Base-by-base conservation (phyloP, 2,888 invertebrate species). In the Agrotis exclamationis region DNA sequence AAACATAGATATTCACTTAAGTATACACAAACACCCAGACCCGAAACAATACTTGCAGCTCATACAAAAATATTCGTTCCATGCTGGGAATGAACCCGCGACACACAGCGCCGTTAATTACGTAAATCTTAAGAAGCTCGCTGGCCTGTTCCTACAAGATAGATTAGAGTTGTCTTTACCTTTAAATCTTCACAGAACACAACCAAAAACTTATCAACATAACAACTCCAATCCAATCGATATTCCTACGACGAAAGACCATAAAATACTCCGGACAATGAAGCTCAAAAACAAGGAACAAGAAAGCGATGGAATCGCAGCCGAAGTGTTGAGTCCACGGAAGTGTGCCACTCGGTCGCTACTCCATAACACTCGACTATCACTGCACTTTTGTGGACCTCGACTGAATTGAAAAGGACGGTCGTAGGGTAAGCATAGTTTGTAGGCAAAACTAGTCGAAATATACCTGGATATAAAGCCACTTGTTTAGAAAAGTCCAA, bases 291-390 rank as follows among this genome's bases (percentile, higher is more conserved):
- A 80, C 47, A 65, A 76, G 48, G 68, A 80, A 70, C 59, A 85
- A 87, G 86, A 85, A 88, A 85, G 74, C 50, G 51, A 75, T 79
- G 66, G 72, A 64, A 65, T 70, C 70, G 80, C 59, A 58, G 65
- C 67, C 86, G 63, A 76, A 91, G 92, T 87, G 92, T 88, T 86
- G 75, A 86, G 85, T 87, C 86, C 80, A 90, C 93, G 92, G 92
- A 92, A 91, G 87, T 70, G 60, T 60, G 50, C 47, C 72, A 73
- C 78, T 80, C 60, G 67, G 71, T 50, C 85, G 80, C 87, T 74
- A 68, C 75, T 85, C 91, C 89, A 91, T 90, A 88, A 86, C 86
- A 88, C 89, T 90, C 79, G 54, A 73, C 73, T 69, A 64, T 54
- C 50, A 18, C 57, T 74, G 80, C 82, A 80, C 85, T 79, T 79